Evolutionary conservation across 35 echinoderm and acorn worm genomes (phyloP).

Genomic region (Diadema setosum): DNA sequence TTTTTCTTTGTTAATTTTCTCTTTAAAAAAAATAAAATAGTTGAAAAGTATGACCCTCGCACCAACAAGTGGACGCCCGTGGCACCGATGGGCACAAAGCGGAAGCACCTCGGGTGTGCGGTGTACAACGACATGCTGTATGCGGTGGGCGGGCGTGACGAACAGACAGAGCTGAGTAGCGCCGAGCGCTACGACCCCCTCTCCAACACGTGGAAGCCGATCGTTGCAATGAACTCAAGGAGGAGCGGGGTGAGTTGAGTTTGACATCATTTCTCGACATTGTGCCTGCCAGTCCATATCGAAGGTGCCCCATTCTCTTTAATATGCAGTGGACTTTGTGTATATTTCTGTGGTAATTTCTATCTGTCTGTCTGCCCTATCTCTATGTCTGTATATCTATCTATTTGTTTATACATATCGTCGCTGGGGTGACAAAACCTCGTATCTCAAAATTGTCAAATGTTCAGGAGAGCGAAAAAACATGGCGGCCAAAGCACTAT

Average conservation of each 20-base stretch:
- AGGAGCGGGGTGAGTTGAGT: constrained; percentile 85
- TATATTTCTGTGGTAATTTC: not conserved
- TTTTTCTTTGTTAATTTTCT: too few relatives aligned
- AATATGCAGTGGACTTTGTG: too few relatives aligned
- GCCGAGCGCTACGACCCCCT: constrained; percentile 91
- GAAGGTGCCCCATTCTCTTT: too few relatives aligned
- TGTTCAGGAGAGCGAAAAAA: too few relatives aligned
- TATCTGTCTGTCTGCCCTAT: too few relatives aligned
- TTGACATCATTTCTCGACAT: not conserved
- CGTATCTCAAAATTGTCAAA: too few relatives aligned
- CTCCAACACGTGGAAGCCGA: constrained; percentile 97
- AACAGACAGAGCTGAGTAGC: constrained; percentile 97
- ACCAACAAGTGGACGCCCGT: constrained; percentile 98
- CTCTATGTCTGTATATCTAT: too few relatives aligned
- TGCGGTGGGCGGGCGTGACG: constrained; percentile 96
- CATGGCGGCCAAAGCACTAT: too few relatives aligned
- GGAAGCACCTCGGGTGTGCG: constrained; percentile 96
- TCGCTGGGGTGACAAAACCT: too few relatives aligned
- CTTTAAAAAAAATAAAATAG: too few relatives aligned
- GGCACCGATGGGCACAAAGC: constrained; percentile 91
- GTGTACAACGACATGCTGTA: constrained; percentile 99
- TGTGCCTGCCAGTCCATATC: not conserved
- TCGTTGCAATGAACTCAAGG: constrained; percentile 99
- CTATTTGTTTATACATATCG: too few relatives aligned
- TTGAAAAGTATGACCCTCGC: constrained; percentile 94